Evolutionary conservation across 2,888 invertebrate genomes (phyloP), one percentile per base, ranked within the genome.

Genomic region (Drosophila histrio): DNA sequence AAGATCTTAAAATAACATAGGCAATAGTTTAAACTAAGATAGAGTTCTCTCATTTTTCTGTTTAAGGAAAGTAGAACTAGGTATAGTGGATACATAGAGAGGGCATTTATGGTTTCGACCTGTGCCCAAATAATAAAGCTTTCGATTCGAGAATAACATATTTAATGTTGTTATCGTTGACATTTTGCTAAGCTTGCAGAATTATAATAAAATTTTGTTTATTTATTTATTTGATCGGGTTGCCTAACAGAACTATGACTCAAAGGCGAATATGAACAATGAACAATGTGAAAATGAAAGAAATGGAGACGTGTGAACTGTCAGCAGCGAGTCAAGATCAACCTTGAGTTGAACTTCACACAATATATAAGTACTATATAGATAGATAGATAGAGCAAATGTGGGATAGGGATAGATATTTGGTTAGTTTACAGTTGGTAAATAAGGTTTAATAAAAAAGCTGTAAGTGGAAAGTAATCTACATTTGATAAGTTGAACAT

Each of bases 311-410:
- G 67, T 61, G 60, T 36, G 57, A 72, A 64, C 36, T 41, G 50
- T 38, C 49, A 17, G 21, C 49, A 17, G 21, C 38, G 30, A 19
- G 7, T 24, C 21, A 39, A 61, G 38, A 43, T 22, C 30, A 57
- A 75, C 74, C 81, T 80, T 77, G 64, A 59, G 36, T 53, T 77
- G 80, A 72, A 77, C 77, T 79, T 77, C 50, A 76, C 6, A 19
- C 15, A 19, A 8, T 13, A 2, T 17, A 28, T 28, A 52, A 11
- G 34, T 21, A 60, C 39, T 21, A 58, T 9, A 28, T 9, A 53
- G 38, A 43, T 46, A 38, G 9, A 26, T 13, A 38, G 38, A 28
- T 38, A 47, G 43, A 8, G 8, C 15, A 19, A 17, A 17, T 24
- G 17, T 24, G 17, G 24, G n/a, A 19, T 9, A 9, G 47, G 28